Base-by-base conservation (phyloP, 2,888 invertebrate species). In the Rotaria macrura region DNA sequence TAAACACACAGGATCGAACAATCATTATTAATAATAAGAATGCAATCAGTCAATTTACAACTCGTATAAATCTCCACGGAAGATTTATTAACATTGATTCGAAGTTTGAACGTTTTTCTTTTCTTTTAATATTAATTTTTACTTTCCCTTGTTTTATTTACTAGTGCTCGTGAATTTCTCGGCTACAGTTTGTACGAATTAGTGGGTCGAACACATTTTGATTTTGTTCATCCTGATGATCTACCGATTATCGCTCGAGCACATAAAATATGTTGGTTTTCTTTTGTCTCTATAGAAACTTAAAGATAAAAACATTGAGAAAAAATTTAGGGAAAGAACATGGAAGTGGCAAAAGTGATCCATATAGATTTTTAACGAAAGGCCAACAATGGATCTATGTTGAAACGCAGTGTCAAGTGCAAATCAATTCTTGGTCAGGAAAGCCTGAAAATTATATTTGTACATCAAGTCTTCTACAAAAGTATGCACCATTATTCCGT, bases 381-480 rank as follows among this genome's bases (percentile, higher is more conserved):
- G 96, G 96, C 0, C 96, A 96, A 89, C 96, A 96, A 89, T 97
- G 96, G 96, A 95, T 97, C 88, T 97, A 96, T 96, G 92, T 97
- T 20, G 95, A 96, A 90, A 95, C 95, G 0, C 93, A 95, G 85
- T 96, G 94, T 91, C 96, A 94, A 90, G 95, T 97, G 87, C 95
- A 95, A 0, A 96, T 96, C 89, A 95, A 96, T 90, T 96, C 96
- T 90, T 65, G 34, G 65, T 12, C 65, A 3, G 34, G 65, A 65
- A 65, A 65, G 34, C 65, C 34, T 65, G 65, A 65, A 65, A 34
- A 34, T 65, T 65, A 65, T 65, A 12, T 65, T 29, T 65, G 65
- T 34, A 65, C 14, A 2, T 17, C 65, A 65, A 65, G 34, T 65
- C 12, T 14, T 65, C 34, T 65, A 34, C 65, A 10, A 34, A 65